Percentiles rank a stretch among this genome's conserved stretches.
phyloP scores from a whole-genome alignment of 1,140 invertebrate genomes.

The Drosophila aff. region DNA sequence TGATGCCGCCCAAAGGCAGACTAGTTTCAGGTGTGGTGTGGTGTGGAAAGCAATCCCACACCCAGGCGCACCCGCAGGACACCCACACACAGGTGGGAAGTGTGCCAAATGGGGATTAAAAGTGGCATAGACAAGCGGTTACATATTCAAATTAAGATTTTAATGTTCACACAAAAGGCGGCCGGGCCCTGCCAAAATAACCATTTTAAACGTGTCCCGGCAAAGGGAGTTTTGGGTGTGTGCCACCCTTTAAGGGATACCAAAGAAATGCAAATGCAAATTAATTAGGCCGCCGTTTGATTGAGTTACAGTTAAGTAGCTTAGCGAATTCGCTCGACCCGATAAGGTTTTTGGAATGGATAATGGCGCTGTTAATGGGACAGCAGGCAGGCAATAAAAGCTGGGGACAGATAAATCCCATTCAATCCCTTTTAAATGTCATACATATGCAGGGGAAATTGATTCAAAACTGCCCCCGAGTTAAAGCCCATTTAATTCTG shows the following conservation, averaged over 20 bases:
- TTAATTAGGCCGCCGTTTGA: conserved; percentile 65
- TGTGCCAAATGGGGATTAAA: conserved; percentile 64
- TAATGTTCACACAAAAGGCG: conserved; percentile 71
- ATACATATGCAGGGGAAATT: not conserved
- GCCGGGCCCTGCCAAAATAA: conserved; percentile 35
- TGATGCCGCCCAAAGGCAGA: conserved; percentile 49
- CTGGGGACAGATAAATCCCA: not conserved
- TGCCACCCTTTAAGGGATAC: conserved; percentile 16
- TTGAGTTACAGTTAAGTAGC: conserved; percentile 53
- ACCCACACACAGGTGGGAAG: conserved; percentile 14
- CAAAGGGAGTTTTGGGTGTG: not conserved
- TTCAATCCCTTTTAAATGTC: not conserved
- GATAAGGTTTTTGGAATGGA: conserved; percentile 30
- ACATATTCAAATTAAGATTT: conserved; percentile 83
- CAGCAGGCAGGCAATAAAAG: conserved; percentile 13
- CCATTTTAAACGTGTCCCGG: conserved; percentile 26
- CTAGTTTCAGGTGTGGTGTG: conserved; percentile 21
- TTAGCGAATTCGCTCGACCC: conserved; percentile 29
- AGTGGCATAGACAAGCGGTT: conserved; percentile 76
- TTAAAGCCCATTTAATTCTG: not conserved
- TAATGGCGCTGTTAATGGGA: conserved; percentile 32
- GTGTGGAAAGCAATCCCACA: conserved; percentile 31
- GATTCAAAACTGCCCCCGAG: not conserved
- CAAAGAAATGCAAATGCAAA: conserved; percentile 69
- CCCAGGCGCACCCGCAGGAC: conserved; percentile 27